Evolutionary conservation across 1,140 invertebrate genomes (phyloP).

Genomic region (Anagrus nilaparvatae): DNA sequence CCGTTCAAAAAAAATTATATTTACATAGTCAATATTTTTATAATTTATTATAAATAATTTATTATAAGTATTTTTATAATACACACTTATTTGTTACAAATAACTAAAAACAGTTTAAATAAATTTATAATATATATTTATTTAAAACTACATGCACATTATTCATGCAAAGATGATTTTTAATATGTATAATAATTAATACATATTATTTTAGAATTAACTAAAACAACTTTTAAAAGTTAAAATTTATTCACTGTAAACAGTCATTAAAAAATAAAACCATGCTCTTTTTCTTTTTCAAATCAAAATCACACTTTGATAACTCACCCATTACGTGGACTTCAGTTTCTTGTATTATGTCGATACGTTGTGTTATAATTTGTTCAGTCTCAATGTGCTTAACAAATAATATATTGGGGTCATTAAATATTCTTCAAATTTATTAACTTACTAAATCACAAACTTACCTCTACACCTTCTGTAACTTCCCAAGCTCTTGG

Average conservation of each 20-base stretch:
- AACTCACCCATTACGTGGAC: slow-evolving; percentile 37
- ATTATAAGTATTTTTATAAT: too few relatives aligned
- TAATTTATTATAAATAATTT: too few relatives aligned
- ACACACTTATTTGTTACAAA: too few relatives aligned
- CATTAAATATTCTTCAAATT: not conserved
- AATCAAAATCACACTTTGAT: slow-evolving; percentile 15
- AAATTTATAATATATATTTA: too few relatives aligned
- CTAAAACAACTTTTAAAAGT: not conserved
- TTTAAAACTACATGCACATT: too few relatives aligned
- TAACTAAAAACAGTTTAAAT: too few relatives aligned
- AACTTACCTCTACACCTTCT: slow-evolving; percentile 51
- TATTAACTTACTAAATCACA: not conserved
- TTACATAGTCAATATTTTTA: too few relatives aligned
- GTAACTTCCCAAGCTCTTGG: slow-evolving; percentile 64
- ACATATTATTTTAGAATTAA: not conserved
- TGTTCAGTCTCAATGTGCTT: slow-evolving; percentile 30
- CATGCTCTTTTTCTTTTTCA: too few relatives aligned
- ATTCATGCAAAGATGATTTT: too few relatives aligned
- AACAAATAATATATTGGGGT: slow-evolving; percentile 8
- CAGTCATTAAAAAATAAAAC: too few relatives aligned
- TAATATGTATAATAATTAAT: too few relatives aligned
- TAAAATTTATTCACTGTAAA: not conserved
- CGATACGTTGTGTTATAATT: slow-evolving; percentile 28
- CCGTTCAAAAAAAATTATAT: too few relatives aligned
- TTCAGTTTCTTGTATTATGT: slow-evolving; percentile 30